Evolutionary conservation across 2,888 invertebrate genomes (phyloP).

Genomic region (Polylopha cassiicola): DNA sequence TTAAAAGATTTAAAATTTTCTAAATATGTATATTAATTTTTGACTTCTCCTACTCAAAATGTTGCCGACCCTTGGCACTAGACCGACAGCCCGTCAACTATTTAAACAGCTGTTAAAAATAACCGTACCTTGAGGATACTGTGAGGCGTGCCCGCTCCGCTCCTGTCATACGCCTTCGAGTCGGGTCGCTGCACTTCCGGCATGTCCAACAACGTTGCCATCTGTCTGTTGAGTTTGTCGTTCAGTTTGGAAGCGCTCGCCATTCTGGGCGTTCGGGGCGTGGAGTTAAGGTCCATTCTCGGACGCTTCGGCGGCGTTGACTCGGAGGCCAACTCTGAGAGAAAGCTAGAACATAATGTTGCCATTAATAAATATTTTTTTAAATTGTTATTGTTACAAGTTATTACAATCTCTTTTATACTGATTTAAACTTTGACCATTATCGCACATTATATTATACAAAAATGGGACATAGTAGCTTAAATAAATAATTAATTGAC

Average conservation of each 20-base stretch:
- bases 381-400: no score
- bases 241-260: conserved; percentile 29
- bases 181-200: conserved; percentile 68
- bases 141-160: conserved; percentile 74
- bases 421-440: no score
- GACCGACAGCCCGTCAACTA: no score
- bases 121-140: conserved; percentile 79
- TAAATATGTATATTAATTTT: no score
- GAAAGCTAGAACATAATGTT: conserved; percentile 34
- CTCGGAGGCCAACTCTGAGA: conserved; percentile 36
- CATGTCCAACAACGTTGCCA: conserved; percentile 71
- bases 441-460: no score
- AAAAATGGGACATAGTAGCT: not conserved
- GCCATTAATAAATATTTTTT: not conserved
- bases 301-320: conserved; percentile 56
- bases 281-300: conserved; percentile 38
- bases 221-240: conserved; percentile 42
- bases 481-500: not conserved
- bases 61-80: no score
- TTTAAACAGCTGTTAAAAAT: no score
- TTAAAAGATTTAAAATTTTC: no score
- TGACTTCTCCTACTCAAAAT: no score
- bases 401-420: no score
- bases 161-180: conserved; percentile 33
- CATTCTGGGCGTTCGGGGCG: conserved; percentile 40